Conservation (phyloP, 2,797 vertebrate genomes). For the Masticophis lateralis region DNA sequence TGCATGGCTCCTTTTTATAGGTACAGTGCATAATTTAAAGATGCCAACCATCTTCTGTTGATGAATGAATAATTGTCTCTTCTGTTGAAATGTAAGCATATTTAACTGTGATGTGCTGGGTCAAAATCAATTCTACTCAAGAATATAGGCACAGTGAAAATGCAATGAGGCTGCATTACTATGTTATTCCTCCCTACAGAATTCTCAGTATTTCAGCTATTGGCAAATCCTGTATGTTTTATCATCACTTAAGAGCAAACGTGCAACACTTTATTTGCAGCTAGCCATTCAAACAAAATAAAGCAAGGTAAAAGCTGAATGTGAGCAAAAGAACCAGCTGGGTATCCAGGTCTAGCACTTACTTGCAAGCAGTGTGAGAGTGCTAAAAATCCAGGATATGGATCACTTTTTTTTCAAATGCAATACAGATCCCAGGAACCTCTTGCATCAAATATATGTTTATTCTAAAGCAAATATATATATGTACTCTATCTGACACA, state of each 20-base stretch:
- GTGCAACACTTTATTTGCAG: constrained; percentile 42
- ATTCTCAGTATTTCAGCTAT: constrained; percentile 28
- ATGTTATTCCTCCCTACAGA: constrained; percentile 39
- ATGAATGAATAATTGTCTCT: constrained; percentile 34
- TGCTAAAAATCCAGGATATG: constrained; percentile 60
- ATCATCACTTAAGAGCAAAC: constrained; percentile 44
- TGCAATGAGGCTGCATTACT: constrained; percentile 55
- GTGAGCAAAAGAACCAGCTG: constrained; percentile 57
- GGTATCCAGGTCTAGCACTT: constrained; percentile 52
- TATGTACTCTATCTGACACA: constrained; percentile 21
- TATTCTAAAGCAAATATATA: constrained; percentile 29
- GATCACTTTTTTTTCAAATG: constrained; percentile 64
- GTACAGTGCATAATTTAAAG: constrained; percentile 39
- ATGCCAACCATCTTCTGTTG: constrained; percentile 11
- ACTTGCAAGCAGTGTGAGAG: constrained; percentile 53
- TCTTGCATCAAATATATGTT: constrained; percentile 25
- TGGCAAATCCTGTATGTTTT: constrained; percentile 49
- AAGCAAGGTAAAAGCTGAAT: constrained; percentile 45
- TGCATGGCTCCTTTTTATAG: constrained; percentile 33
- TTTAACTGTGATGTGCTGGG: constrained; percentile 35
- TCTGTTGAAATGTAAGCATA: constrained; percentile 36
- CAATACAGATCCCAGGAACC: constrained; percentile 53
- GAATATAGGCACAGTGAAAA: constrained; percentile 25
- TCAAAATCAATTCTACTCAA: constrained; percentile 41
- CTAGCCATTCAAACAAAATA: constrained; percentile 49